Conservation (phyloP, 2,113 vertebrate species). For the Tympanuchus pallidicinctus region DNA sequence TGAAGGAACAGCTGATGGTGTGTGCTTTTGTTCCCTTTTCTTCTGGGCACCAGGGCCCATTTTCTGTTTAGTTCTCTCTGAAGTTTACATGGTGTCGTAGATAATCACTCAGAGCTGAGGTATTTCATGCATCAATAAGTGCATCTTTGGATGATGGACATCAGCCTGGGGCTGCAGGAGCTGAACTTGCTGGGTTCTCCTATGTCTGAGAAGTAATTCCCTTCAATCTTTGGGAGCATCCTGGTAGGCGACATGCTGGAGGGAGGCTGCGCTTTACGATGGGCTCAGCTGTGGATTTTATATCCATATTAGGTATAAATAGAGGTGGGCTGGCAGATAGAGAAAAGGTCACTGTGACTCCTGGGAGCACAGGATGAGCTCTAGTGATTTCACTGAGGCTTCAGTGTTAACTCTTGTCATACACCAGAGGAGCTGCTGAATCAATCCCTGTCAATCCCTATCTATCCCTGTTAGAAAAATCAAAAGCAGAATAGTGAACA, state of each 20-base stretch:
- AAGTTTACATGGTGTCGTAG: background rate
- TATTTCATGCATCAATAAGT: slow-evolving; percentile 8
- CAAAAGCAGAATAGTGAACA: background rate
- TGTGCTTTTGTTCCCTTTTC: background rate
- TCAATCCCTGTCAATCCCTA: background rate
- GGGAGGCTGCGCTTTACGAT: slow-evolving; percentile 45
- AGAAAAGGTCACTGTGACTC: slow-evolving; percentile 58
- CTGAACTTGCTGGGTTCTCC: background rate
- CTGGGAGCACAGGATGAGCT: slow-evolving; percentile 34
- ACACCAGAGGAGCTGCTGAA: background rate
- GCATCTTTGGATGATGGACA: background rate
- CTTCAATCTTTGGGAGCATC: slow-evolving; percentile 8
- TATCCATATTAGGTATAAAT: slow-evolving; percentile 66
- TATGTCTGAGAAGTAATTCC: background rate
- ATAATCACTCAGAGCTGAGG: background rate
- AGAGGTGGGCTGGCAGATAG: slow-evolving; percentile 58
- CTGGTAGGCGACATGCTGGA: background rate
- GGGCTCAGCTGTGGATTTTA: slow-evolving; percentile 39
- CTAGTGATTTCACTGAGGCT: background rate
- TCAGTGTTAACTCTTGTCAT: background rate
- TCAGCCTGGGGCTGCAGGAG: background rate
- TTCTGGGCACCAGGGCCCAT: background rate
- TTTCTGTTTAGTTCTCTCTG: slow-evolving; percentile 28
- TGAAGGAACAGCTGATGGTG: slow-evolving; percentile 3
- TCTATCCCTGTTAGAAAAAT: background rate